Evolutionary conservation across 2,888 invertebrate genomes (phyloP).

Genomic region (Oscheius myriophilus): DNA sequence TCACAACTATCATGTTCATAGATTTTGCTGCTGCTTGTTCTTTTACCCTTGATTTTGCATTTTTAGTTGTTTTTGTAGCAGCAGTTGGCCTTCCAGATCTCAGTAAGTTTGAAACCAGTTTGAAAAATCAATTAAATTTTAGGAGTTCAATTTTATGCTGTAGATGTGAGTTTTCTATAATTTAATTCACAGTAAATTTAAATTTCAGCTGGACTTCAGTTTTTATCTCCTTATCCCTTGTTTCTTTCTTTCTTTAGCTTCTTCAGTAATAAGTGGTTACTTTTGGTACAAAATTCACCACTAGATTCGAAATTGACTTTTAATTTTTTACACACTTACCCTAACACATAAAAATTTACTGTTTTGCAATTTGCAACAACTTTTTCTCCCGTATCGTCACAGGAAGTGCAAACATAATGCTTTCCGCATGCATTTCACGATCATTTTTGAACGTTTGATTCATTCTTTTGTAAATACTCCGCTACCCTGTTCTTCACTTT

Average conservation of each 20-base stretch:
- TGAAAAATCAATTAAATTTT: not conserved
- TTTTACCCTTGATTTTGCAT: conserved; percentile 7
- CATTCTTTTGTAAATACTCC: too few relatives aligned
- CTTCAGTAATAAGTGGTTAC: conserved; percentile 10
- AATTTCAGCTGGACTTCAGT: conserved; percentile 14
- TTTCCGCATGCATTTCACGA: too few relatives aligned
- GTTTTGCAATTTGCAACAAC: too few relatives aligned
- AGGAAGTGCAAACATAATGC: too few relatives aligned
- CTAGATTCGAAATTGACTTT: too few relatives aligned
- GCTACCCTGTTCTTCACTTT: too few relatives aligned
- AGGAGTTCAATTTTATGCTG: not conserved
- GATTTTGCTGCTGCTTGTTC: conserved; percentile 4
- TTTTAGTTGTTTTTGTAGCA: conserved; percentile 15
- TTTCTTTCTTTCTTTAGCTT: not conserved
- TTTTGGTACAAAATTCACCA: not conserved
- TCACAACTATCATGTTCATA: not conserved
- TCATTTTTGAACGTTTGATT: too few relatives aligned
- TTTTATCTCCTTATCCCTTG: conserved; percentile 15
- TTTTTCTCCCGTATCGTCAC: too few relatives aligned
- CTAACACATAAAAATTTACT: too few relatives aligned
- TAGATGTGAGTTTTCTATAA: not conserved
- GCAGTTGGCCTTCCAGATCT: not conserved
- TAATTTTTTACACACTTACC: too few relatives aligned
- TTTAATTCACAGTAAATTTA: not conserved
- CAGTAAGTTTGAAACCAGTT: conserved; percentile 1